phyloP scores from a whole-genome alignment of 2,888 invertebrate genomes.

The Eucera pruinosa region DNA sequence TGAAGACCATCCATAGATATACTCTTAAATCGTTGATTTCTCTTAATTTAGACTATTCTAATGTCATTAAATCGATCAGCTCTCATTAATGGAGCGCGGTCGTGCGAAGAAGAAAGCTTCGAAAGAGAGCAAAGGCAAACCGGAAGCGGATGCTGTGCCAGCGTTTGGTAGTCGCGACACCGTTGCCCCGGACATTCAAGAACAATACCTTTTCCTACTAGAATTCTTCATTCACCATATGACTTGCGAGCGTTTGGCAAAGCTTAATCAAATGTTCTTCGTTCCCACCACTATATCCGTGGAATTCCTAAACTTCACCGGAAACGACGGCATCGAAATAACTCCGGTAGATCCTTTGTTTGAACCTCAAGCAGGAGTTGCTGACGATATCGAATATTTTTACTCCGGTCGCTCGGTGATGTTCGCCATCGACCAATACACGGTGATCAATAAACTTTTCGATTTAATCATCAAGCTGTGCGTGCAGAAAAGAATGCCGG shows the following conservation, averaged over 20 bases:
- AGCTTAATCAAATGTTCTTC: conserved; percentile 79
- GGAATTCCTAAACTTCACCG: conserved; percentile 85
- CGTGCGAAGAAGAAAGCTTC: conserved; percentile 21
- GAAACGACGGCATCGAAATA: conserved; percentile 84
- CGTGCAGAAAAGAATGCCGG: conserved; percentile 87
- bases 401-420: conserved; percentile 88
- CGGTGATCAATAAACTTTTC: conserved; percentile 84
- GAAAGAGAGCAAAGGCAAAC: background rate
- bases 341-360: conserved; percentile 78
- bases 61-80: conserved; percentile 4
- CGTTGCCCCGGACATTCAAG: conserved; percentile 16
- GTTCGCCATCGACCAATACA: conserved; percentile 86
- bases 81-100: conserved; percentile 26
- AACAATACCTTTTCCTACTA: conserved; percentile 85
- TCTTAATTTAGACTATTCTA: background rate
- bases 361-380: conserved; percentile 79
- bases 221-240: conserved; percentile 87
- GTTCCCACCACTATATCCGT: conserved; percentile 86
- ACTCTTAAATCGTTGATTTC: background rate
- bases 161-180: conserved; percentile 35
- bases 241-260: conserved; percentile 74
- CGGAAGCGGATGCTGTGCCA: background rate
- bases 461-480: conserved; percentile 86
- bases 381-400: conserved; percentile 81
- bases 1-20: background rate